Conservation (phyloP, 2,797 vertebrate genomes). For the Microchirus variegatus region DNA sequence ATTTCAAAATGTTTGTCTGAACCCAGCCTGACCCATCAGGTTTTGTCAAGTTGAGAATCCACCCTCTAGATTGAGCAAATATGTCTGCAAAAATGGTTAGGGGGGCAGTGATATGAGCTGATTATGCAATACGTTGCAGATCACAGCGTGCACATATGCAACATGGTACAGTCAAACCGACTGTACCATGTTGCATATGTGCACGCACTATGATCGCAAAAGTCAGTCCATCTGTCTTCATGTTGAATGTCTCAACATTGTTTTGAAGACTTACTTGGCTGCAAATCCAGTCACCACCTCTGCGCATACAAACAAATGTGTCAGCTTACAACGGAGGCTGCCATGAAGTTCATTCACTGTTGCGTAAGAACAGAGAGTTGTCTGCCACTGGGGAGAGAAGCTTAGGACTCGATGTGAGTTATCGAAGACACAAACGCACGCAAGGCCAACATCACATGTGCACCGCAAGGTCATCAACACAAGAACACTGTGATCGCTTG, state of each 20-base stretch:
- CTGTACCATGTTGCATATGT: too few relatives aligned
- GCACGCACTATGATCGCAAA: background rate
- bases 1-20: too few relatives aligned
- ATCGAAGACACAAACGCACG: background rate
- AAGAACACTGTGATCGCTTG: background rate
- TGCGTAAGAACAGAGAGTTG: background rate
- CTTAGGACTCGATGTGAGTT: background rate
- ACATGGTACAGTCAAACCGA: background rate
- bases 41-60: too few relatives aligned
- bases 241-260: background rate
- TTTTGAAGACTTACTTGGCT: background rate
- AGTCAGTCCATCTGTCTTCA: background rate
- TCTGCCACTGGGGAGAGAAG: background rate
- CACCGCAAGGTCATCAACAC: background rate
- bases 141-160: too few relatives aligned
- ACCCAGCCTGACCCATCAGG: too few relatives aligned
- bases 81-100: too few relatives aligned
- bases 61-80: too few relatives aligned
- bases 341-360: background rate
- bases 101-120: too few relatives aligned
- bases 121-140: too few relatives aligned
- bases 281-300: background rate
- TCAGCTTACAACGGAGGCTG: background rate
- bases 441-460: background rate
- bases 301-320: conserved; percentile 9